Base-by-base conservation (phyloP, 1,140 invertebrate genomes). In the Drosophila auraria region DNA sequence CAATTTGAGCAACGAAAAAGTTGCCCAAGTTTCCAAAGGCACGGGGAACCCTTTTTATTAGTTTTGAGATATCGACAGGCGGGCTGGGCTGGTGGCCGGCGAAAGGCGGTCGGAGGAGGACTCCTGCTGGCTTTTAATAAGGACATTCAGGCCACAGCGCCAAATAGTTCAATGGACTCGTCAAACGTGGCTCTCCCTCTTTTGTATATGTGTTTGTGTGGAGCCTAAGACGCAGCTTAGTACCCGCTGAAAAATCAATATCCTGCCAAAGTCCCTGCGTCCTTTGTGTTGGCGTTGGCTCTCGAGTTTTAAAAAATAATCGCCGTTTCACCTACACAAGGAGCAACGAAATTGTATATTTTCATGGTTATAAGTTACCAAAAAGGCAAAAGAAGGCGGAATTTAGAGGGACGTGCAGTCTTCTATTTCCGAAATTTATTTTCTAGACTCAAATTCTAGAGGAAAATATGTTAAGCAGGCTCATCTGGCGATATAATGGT, bases 1-100 rank as follows among this genome's bases (percentile, higher is more conserved):
- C 84, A 87, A 87, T 89, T 89, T 80, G 47, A 56, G 27, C 51
- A 65, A 74, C 62, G 53, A 69, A 90, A 89, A 90, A 90, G 54
- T 87, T 81, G 38, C 60, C 72, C 61, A 89, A 87, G 54, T 42
- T 17, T 42, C 60, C 40, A 23, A 20, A 25, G 58, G 66, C 59
- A 63, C 60, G 49, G 68, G 49, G 68, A 83, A 86, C 74, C 82
- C 82, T 82, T 87, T 90, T 90, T 86, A 86, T 87, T 86, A 86
- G 74, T 87, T 87, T 81, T 68, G 23, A 61, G 51, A 69, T 89
- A 89, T 83, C 60, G 78, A 54, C 60, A 74, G 23, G 47, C 45
- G 2, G 27, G 11, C 53, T 42, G 25, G 38, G 30, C 23, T 66
- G 58, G 8, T 30, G 17, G 17, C 42, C 27, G 47, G 25, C 30